Base-by-base conservation (phyloP, 2,888 invertebrate species). In the Eudemis profundana region DNA sequence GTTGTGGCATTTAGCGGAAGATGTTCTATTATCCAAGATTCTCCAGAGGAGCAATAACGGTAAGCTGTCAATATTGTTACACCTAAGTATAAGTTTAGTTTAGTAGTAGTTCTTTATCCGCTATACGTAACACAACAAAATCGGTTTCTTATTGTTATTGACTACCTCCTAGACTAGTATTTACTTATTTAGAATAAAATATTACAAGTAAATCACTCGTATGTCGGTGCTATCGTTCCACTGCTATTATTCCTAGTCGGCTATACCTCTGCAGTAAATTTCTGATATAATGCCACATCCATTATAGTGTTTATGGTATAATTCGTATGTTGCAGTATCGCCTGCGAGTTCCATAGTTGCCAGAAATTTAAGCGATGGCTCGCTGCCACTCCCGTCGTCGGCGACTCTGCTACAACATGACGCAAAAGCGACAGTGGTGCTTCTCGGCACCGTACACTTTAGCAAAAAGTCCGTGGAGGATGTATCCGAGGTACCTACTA, bases 371-470 rank as follows among this genome's bases (percentile, higher is more conserved):
- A 68, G 69, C 4, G 36, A 61, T 27, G 46, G 69, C 3, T 56
- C 61, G 14, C 54, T 78, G 14, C 60, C 69, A 0, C 72, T 90
- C 14, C 91, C 91, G 1, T 42, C 75, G 14, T 72, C 92, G 2
- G 90, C 92, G 1, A 83, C 85, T 3, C 61, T 89, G 8, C 40
- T 92, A 23, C 90, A 89, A 72, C 78, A 86, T 69, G 86, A 90
- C 68, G 69, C 69, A 2, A 44, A 69, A 12, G 86, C 81, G 7
- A 87, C 81, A 3, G 91, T 92, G n/a, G 88, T 90, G 7, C 70
- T 92, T 46, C 77, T 92, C 59, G 92, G 92, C 44, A 92, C 92
- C 0, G 91, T 92, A 19, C 92, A 92, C 71, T 92, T 92, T 68
- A 92, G 92, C 73, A 90, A 89, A 74, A 77, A 88, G 69, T 92